Conservation (phyloP, 1,140 invertebrate species). For the Oppia nitens region DNA sequence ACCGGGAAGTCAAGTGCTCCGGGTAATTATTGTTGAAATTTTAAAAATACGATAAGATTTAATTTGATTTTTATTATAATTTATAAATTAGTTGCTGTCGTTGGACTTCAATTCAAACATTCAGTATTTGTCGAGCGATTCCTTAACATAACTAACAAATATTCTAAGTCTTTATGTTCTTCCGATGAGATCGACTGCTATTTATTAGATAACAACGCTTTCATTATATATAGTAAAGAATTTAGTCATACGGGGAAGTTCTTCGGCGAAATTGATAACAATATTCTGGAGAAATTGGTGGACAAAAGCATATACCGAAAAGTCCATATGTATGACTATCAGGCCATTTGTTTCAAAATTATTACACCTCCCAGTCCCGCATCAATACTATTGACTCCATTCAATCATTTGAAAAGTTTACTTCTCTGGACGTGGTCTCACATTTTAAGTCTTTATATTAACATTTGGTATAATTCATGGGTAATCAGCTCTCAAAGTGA, state of each 20-base stretch:
- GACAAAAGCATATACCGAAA: slow-evolving; percentile 74
- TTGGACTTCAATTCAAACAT: slow-evolving; percentile 39
- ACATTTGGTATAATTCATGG: not conserved
- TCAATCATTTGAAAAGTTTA: slow-evolving; percentile 15
- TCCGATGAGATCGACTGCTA: slow-evolving; percentile 66
- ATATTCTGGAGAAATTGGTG: slow-evolving; percentile 78
- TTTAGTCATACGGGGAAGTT: slow-evolving; percentile 34
- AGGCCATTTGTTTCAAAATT: slow-evolving; percentile 62
- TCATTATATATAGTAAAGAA: slow-evolving; percentile 74
- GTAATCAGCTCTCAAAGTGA: not conserved
- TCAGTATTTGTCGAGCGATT: slow-evolving; percentile 23
- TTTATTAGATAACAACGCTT: slow-evolving; percentile 79
- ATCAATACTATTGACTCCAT: slow-evolving; percentile 25
- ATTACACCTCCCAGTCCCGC: slow-evolving; percentile 28
- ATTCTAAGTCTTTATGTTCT: slow-evolving; percentile 12
- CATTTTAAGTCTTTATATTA: not conserved
- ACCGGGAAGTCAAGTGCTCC: slow-evolving; percentile 56
- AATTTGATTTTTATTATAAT: too few relatives aligned
- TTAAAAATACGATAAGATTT: too few relatives aligned
- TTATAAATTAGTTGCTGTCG: slow-evolving; percentile 68
- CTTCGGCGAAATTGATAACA: slow-evolving; percentile 84
- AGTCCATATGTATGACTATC: slow-evolving; percentile 68
- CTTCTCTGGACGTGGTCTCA: slow-evolving; percentile 16
- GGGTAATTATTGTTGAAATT: not conserved
- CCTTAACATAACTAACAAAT: slow-evolving; percentile 24